A percentile compares a stretch with the other conserved stretches of the same genome.
phyloP scores from a whole-genome alignment of 2,888 invertebrate genomes.

The Strigamia crassipes region DNA sequence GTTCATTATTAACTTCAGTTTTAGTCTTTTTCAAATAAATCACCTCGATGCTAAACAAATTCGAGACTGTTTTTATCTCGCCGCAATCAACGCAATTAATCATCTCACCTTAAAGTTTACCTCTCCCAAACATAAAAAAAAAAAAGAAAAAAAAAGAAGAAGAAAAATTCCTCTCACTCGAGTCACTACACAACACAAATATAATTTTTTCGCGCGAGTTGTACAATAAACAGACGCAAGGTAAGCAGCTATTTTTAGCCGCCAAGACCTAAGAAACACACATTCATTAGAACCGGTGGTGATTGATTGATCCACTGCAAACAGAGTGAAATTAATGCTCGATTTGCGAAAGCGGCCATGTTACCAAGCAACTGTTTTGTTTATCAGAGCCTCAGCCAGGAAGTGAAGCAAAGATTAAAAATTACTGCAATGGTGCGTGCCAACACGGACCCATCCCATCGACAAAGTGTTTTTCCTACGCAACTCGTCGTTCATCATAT shows the following conservation, averaged over 20 bases:
- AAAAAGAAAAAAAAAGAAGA: neutral
- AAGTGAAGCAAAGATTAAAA: conserved; percentile 29
- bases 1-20: neutral
- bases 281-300: neutral
- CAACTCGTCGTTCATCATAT: conserved; percentile 32
- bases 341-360: neutral
- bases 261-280: neutral
- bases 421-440: conserved; percentile 34
- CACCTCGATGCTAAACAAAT: neutral
- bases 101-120: neutral
- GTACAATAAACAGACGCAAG: neutral
- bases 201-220: too few relatives aligned
- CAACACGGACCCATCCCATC: conserved; percentile 14
- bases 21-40: neutral
- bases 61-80: neutral
- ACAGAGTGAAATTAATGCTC: conserved; percentile 3
- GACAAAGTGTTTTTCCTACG: conserved; percentile 30
- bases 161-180: too few relatives aligned
- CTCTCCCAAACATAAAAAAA: neutral
- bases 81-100: neutral
- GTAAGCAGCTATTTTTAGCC: neutral
- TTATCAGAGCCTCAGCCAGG: conserved; percentile 13
- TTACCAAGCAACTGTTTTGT: conserved; percentile 14
- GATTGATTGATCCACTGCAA: conserved; percentile 1
- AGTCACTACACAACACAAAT: too few relatives aligned